A percentile compares a stretch with the other conserved stretches of the same genome.
Evolutionary conservation across 2,113 vertebrate species (phyloP).

Genomic region (Cinclus mexicanus): DNA sequence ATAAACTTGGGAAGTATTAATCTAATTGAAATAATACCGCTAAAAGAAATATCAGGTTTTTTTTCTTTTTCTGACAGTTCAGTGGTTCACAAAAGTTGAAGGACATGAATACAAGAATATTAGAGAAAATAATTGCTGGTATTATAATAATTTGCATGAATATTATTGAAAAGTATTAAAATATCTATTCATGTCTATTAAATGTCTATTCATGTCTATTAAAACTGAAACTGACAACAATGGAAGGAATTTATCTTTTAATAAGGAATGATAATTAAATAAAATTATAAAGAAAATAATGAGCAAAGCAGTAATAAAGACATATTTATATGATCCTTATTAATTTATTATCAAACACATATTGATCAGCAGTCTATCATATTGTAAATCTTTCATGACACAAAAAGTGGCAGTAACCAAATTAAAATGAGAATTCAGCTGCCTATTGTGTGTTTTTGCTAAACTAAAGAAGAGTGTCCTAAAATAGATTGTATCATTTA

Average conservation of each 20-base stretch:
- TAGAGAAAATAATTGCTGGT: background rate
- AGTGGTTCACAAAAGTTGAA: conserved; percentile 1
- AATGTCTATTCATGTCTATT: background rate
- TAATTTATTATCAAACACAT: background rate
- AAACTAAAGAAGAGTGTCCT: background rate
- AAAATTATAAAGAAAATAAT: background rate
- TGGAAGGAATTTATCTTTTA: background rate
- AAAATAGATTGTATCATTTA: background rate
- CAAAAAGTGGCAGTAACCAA: background rate
- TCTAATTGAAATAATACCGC: conserved; percentile 42
- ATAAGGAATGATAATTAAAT: background rate
- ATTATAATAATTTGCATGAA: background rate
- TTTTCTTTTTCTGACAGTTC: background rate
- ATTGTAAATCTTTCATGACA: background rate
- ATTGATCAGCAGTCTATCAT: background rate
- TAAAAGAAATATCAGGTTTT: background rate
- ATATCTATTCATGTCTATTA: background rate
- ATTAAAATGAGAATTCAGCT: background rate
- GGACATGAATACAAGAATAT: background rate
- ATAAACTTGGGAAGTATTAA: conserved; percentile 54
- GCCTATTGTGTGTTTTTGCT: background rate
- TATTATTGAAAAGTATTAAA: background rate
- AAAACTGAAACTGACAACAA: background rate
- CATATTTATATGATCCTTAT: background rate
- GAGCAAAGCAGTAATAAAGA: background rate